phyloP scores from a whole-genome alignment of 2,113 vertebrate species.

The Pseudorectes ferrugineus region DNA sequence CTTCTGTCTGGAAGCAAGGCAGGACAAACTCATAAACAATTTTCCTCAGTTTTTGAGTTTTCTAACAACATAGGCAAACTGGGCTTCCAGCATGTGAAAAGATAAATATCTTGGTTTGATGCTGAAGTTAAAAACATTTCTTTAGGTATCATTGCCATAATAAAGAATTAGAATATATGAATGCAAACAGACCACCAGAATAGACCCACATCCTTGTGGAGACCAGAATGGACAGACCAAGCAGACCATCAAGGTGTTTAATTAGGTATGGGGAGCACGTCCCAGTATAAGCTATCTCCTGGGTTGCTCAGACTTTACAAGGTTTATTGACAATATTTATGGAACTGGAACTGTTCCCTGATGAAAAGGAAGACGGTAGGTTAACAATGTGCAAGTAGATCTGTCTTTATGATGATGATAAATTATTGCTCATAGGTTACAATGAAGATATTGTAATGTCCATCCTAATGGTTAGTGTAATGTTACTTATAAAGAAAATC shows the following conservation, averaged over 20 bases:
- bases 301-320: not conserved
- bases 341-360: slow-evolving; percentile 13
- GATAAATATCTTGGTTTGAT: not conserved
- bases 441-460: slow-evolving; percentile 48
- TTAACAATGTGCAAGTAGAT: slow-evolving; percentile 4
- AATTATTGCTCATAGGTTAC: slow-evolving; percentile 51
- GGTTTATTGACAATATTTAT: slow-evolving; percentile 29
- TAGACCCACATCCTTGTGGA: accelerated
- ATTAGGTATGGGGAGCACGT: not conserved
- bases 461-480: slow-evolving; percentile 49
- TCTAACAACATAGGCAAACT: not conserved
- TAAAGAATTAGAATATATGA: not conserved
- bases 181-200: not conserved
- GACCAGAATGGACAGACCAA: not conserved
- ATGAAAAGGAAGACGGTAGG: not conserved
- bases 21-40: not conserved
- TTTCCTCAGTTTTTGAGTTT: not conserved
- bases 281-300: not conserved
- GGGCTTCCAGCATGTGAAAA: not conserved
- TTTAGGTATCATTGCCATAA: not conserved
- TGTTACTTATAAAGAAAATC: slow-evolving; percentile 58
- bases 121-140: not conserved
- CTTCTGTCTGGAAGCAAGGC: not conserved
- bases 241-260: not conserved
- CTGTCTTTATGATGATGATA: slow-evolving; percentile 42